Conservation (phyloP, 2,797 vertebrate genomes). For the Synanceia verrucosa region DNA sequence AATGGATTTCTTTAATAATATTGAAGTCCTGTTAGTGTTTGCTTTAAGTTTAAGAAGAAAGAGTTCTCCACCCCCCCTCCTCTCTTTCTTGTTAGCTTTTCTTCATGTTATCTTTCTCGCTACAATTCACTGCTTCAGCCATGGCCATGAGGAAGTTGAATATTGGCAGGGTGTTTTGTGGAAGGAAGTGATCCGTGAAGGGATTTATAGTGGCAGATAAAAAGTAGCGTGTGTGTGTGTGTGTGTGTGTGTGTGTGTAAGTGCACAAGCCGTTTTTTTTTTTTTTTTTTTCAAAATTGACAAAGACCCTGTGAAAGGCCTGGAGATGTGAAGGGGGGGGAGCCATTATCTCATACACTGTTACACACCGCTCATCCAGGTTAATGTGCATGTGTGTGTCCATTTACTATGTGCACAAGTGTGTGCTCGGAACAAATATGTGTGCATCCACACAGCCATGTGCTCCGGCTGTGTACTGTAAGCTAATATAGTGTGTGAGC, state of each 20-base stretch:
- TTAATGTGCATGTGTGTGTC: conserved; percentile 36
- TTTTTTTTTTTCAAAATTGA: conserved; percentile 30
- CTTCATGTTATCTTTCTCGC: conserved; percentile 31
- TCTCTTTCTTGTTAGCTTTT: conserved; percentile 16
- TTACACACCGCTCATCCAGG: conserved; percentile 30
- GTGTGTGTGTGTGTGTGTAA: not conserved
- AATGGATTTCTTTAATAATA: not conserved
- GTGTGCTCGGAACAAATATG: conserved; percentile 38
- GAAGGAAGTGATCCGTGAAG: conserved; percentile 71
- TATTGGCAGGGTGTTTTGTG: conserved; percentile 62
- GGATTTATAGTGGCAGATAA: conserved; percentile 67
- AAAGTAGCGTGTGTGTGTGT: conserved; percentile 29
- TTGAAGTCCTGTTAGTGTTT: not conserved
- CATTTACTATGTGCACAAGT: conserved; percentile 17
- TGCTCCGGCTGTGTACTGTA: conserved; percentile 58
- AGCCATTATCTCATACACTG: conserved; percentile 56
- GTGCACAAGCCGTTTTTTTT: not conserved
- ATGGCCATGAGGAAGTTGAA: conserved; percentile 58
- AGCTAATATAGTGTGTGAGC: conserved; percentile 62
- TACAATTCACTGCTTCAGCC: conserved; percentile 48
- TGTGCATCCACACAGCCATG: conserved; percentile 37
- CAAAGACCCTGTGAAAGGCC: conserved; percentile 63
- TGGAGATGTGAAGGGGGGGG: conserved; percentile 16
- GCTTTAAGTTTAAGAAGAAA: not conserved
- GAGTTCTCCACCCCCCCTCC: not conserved